A percentile compares a stretch with the other conserved stretches of the same genome.
Conservation (phyloP, 2,113 vertebrate genomes). For the Marmota flaviventris region DNA sequence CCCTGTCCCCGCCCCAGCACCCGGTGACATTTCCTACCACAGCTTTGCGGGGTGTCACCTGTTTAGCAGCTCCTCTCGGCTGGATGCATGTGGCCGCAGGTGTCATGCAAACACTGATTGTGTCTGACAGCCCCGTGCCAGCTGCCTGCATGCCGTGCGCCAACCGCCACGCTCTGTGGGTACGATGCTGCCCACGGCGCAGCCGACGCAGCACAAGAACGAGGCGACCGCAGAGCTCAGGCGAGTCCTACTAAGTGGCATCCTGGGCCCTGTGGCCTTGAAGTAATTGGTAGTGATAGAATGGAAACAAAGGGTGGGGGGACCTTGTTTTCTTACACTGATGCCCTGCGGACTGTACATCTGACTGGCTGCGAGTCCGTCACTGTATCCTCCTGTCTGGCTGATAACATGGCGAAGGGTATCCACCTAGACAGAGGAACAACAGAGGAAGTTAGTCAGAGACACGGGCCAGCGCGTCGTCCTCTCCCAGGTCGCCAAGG, state of each 20-base stretch:
- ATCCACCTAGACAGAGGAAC: conserved; percentile 96
- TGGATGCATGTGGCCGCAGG: conserved; percentile 91
- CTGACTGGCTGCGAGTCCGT: conserved; percentile 98
- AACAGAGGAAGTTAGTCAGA: conserved; percentile 74
- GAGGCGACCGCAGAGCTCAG: conserved; percentile 92
- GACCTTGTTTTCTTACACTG: conserved; percentile 95
- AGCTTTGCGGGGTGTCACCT: conserved; percentile 91
- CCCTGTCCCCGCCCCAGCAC: conserved; percentile 73
- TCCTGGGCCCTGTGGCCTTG: conserved; percentile 93
- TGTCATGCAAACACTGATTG: conserved; percentile 90
- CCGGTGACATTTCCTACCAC: conserved; percentile 76
- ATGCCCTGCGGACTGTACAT: conserved; percentile 99
- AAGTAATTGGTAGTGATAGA: conserved; percentile 94
- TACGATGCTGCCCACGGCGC: conserved; percentile 88
- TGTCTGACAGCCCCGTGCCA: conserved; percentile 92
- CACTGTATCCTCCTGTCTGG: conserved; percentile 99
- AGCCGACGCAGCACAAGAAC: conserved; percentile 90
- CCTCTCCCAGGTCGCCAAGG: not conserved
- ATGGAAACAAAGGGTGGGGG: conserved; percentile 74
- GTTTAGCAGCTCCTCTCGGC: conserved; percentile 89
- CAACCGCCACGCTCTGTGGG: conserved; percentile 83
- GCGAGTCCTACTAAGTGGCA: conserved; percentile 94
- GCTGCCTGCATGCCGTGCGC: conserved; percentile 88
- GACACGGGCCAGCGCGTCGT: not conserved
- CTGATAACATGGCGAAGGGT: conserved; percentile 99